Evolutionary conservation across 2,797 vertebrate species (phyloP).

Genomic region (Dipus sagitta): DNA sequence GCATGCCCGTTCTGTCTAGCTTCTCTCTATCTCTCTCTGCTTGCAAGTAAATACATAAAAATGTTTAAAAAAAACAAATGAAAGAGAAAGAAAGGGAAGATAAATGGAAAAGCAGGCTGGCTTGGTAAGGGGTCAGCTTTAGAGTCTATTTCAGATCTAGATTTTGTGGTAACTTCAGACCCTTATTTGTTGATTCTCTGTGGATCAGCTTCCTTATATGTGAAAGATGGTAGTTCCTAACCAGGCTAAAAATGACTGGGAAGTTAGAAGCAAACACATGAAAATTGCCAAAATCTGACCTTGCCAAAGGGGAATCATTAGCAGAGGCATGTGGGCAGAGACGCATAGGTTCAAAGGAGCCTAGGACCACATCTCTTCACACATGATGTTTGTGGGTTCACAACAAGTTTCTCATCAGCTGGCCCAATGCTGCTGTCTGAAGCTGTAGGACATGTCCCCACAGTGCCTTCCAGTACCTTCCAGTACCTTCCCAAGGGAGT

Average conservation of each 20-base stretch:
- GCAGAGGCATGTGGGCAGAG: not conserved
- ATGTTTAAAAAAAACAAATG: too few relatives aligned
- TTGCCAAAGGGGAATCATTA: not conserved
- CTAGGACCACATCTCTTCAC: not conserved
- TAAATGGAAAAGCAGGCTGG: not conserved
- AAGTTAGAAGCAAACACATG: not conserved
- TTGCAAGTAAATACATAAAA: too few relatives aligned
- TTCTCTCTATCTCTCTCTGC: too few relatives aligned
- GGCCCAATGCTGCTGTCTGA: not conserved
- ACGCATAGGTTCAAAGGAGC: not conserved
- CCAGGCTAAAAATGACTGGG: not conserved
- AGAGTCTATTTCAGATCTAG: not conserved
- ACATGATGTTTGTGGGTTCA: not conserved
- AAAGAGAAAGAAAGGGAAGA: not conserved
- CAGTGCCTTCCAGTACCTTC: not conserved
- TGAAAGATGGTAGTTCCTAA: slow-evolving; percentile 18
- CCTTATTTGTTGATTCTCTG: not conserved
- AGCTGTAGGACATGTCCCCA: not conserved
- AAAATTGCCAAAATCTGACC: not conserved
- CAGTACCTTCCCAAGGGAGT: not conserved
- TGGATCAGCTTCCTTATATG: not conserved
- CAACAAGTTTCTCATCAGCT: not conserved
- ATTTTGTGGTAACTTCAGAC: not conserved
- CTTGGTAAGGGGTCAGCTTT: not conserved
- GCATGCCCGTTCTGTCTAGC: too few relatives aligned